These are phyloP conservation scores for Hoplodrina blanda DNA, from an alignment of 2,888 invertebrate species.

Conservation along the genomic window DNA sequence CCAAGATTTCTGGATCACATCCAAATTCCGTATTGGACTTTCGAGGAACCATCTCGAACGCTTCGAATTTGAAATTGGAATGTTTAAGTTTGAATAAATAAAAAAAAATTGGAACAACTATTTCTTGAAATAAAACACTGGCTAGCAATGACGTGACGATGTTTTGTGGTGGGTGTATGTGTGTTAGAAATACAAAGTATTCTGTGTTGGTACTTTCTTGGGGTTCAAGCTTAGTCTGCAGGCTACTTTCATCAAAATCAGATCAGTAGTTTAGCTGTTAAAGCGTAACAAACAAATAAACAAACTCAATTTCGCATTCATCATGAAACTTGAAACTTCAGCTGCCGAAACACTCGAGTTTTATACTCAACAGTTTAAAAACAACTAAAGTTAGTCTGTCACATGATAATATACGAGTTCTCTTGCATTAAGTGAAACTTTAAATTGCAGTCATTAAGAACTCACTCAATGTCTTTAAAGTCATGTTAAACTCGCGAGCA, in stretches of 20 bases:
- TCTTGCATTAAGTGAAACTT: neutral
- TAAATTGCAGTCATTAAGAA: constrained; percentile 22
- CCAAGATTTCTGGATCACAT: constrained; percentile 57
- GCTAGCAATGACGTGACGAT: too few relatives aligned
- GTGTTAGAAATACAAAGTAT: too few relatives aligned
- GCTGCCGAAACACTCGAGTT: too few relatives aligned
- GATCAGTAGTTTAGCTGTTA: too few relatives aligned
- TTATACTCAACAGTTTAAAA: too few relatives aligned
- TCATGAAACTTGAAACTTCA: too few relatives aligned
- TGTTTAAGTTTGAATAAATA: constrained; percentile 63
- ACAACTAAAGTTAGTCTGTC: constrained; percentile 1
- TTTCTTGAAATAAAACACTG: constrained; percentile 13
- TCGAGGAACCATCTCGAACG: constrained; percentile 54
- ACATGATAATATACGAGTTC: neutral
- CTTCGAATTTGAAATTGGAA: constrained; percentile 64
- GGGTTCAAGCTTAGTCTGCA: too few relatives aligned
- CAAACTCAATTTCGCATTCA: too few relatives aligned
- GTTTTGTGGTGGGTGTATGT: too few relatives aligned
- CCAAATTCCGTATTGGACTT: constrained; percentile 65
- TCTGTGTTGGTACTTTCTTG: too few relatives aligned
- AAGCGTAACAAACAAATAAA: too few relatives aligned
- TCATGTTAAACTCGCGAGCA: neutral
- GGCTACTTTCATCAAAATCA: too few relatives aligned
- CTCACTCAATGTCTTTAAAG: constrained; percentile 7
- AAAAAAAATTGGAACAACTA: constrained; percentile 39